Conservation (phyloP, 2,797 vertebrate species). For the Thunnus albacares region DNA sequence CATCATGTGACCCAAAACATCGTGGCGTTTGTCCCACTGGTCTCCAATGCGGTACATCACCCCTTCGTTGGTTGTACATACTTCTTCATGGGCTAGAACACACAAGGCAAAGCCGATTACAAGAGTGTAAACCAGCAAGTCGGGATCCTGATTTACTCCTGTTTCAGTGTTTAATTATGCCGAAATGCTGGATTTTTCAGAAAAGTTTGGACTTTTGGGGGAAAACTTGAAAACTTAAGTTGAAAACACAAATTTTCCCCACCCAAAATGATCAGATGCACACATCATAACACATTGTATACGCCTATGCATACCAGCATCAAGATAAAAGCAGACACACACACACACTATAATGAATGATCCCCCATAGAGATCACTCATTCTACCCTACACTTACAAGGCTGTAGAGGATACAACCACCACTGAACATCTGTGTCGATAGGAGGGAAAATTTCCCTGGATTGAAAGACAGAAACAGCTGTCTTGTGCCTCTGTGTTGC, state of each 20-base stretch:
- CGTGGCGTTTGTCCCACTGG: constrained; percentile 97
- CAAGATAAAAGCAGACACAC: not conserved
- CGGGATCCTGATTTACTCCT: not conserved
- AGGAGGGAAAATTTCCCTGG: constrained; percentile 24
- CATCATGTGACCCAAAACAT: constrained; percentile 97
- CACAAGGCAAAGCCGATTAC: constrained; percentile 18
- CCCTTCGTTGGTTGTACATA: constrained; percentile 94
- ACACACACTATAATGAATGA: constrained; percentile 13
- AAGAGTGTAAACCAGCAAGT: not conserved
- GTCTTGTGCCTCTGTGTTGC: constrained; percentile 28
- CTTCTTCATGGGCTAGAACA: constrained; percentile 94
- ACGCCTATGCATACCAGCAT: not conserved
- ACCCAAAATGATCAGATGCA: not conserved
- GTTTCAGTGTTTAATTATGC: not conserved
- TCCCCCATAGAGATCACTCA: constrained; percentile 30
- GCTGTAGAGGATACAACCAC: constrained; percentile 23
- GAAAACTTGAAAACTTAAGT: not conserved
- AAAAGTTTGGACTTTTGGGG: not conserved
- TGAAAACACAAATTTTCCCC: not conserved
- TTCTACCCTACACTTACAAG: constrained; percentile 54
- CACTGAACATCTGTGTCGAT: constrained; percentile 58
- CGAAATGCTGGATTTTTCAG: not conserved
- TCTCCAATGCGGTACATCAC: constrained; percentile 98
- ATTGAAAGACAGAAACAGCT: constrained; percentile 67
- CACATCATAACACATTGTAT: not conserved